Evolutionary conservation across 2,113 vertebrate genomes (phyloP).

Genomic region (Poeciliopsis occidentalis): DNA sequence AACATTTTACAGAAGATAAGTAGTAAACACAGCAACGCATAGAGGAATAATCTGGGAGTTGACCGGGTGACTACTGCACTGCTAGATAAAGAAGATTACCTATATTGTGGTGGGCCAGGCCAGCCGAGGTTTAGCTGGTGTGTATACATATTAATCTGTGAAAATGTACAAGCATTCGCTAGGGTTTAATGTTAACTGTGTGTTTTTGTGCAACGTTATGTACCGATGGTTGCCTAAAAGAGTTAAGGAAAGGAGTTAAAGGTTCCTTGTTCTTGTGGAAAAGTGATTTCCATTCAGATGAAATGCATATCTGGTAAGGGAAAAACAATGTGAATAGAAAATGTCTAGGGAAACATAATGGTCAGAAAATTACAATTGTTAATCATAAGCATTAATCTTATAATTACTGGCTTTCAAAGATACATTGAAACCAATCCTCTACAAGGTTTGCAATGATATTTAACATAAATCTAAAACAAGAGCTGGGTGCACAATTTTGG

Average conservation of each 20-base stretch:
- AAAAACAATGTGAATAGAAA: not conserved
- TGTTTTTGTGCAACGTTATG: conserved; percentile 2
- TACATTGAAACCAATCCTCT: not conserved
- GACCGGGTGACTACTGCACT: conserved; percentile 54
- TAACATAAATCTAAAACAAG: too few species aligned
- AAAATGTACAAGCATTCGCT: conserved; percentile 5
- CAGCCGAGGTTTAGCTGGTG: conserved; percentile 1
- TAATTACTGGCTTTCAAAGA: not conserved
- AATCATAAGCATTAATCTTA: not conserved
- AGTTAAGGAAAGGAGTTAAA: conserved; percentile 14
- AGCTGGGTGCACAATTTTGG: too few species aligned
- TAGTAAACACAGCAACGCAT: conserved; percentile 22
- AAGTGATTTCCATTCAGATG: too few species aligned
- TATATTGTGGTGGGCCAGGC: conserved; percentile 33
- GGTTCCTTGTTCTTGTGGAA: too few species aligned
- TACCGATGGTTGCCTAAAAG: conserved; percentile 2
- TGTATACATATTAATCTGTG: not conserved
- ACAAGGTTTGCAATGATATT: too few species aligned
- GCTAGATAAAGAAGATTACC: conserved; percentile 74
- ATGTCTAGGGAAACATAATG: not conserved
- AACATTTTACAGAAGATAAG: conserved; percentile 31
- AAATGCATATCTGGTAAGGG: too few species aligned
- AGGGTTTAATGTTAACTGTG: conserved; percentile 21
- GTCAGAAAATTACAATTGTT: not conserved
- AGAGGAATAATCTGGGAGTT: conserved; percentile 59